Base-by-base conservation (phyloP, 1,140 invertebrate species). In the Oedothorax gibbosus region DNA sequence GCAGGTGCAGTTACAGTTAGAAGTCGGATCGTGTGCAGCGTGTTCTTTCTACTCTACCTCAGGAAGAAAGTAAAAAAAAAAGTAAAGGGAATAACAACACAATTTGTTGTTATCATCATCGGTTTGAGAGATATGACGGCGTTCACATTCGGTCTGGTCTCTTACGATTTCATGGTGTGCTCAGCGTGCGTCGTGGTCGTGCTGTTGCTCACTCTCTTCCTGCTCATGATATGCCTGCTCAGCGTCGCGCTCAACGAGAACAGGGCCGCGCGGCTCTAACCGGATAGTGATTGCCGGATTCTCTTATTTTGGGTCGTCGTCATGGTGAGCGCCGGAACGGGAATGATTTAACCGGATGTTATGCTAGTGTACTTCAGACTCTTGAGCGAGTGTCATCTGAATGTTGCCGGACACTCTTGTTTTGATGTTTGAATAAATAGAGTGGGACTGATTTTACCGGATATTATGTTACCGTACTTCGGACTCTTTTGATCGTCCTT, bases 131-230 rank as follows among this genome's bases (percentile, higher is more conserved):
- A 76, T 75, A 76, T 66, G 68, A 73, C 49, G 56, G 21, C 73
- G 57, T 53, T 18, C 51, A 7, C 56, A 20, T 69, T 83, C 49
- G 53, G 72, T 15, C n/a, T 85, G 49, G 21, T 85, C 8, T 78
- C 83, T 0, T 68, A 85, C 54, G 83, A 85, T 11, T 49, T 85
- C n/a, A 49, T 85, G 54, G 53, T 85, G 64, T 85, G 83, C 65
- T 85, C 83, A 49, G 83, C 78, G 73, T 85, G 83, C 72, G 83
- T 71, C 69, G 83, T 85, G 75, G 75, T 85, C 6, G 73, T 85
- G 56, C 66, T 64, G 21, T 50, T 85, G 54, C 73, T 85, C 21
- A 85, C 83, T 50, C 66, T 85, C 8, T 85, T 85, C 66, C 75
- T 85, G 4, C 20, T 78, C 14, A 85, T 78, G 73, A 75, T 85